Evolutionary conservation across 2,113 vertebrate species (phyloP).

Genomic region (Archilochus colubris): DNA sequence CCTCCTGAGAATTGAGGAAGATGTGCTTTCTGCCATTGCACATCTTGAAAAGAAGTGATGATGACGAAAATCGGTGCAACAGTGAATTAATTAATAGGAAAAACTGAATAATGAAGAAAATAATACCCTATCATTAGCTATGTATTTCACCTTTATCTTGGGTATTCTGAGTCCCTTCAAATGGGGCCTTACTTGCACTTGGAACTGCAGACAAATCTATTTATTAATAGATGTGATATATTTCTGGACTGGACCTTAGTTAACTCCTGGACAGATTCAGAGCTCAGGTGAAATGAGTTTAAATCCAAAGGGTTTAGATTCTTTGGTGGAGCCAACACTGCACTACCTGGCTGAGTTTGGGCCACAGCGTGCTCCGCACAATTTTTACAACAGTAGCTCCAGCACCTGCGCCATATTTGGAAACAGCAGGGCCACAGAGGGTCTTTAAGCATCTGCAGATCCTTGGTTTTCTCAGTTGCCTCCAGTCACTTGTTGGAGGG

Average conservation of each 20-base stretch:
- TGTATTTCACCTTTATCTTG: not conserved
- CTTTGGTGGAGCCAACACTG: not conserved
- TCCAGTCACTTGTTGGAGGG: not conserved
- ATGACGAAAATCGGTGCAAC: not conserved
- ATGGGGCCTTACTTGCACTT: not conserved
- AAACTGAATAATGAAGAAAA: not conserved
- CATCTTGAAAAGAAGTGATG: not conserved
- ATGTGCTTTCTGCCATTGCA: not conserved
- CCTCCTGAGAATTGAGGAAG: not conserved
- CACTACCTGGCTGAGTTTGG: rapidly evolving
- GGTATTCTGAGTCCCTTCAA: not conserved
- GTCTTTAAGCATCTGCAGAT: not conserved
- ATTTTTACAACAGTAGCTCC: not conserved
- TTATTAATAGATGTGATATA: not conserved
- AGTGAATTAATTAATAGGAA: not conserved
- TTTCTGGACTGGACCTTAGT: not conserved
- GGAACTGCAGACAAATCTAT: not conserved
- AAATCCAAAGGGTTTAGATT: not conserved
- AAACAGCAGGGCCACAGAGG: not conserved
- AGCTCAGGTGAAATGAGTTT: not conserved
- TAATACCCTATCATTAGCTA: not conserved
- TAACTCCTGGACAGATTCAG: not conserved
- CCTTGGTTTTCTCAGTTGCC: not conserved
- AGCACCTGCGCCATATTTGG: not conserved
- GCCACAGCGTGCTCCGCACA: not conserved